Evolutionary conservation across 2,797 vertebrate species (phyloP), one percentile per base, ranked within the genome.

Genomic region (Sebastes cheni): DNA sequence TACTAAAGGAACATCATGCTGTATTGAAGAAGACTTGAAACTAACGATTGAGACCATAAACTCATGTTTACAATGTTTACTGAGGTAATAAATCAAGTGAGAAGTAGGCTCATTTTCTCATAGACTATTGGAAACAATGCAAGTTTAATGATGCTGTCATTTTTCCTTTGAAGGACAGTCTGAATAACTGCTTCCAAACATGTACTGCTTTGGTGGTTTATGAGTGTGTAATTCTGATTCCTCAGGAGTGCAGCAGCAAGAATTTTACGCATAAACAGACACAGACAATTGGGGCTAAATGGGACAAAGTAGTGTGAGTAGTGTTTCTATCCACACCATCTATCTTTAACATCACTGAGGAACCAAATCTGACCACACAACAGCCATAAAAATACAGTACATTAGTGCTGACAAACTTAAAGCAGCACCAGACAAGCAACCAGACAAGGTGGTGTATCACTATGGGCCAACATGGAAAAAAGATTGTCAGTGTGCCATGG

Each of bases 391-490:
- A 61, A 69, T 25, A 32, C 0, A 1, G 16, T 30, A 2, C 6
- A 27, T 77, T 46, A 25, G 6, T 59, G 13, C 20, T n/a, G 62
- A 72, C 29, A 75, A 39, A 39, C 20, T 39, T 50, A 62, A 25
- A 27, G 50, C 67, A 61, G 64, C 20, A 30, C 46, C 23, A 10
- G 25, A 60, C 77, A 60, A 62, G 50, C 4, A 81, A 61, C 46
- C 42, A 68, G 27, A 76, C 32, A 13, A 27, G 20, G 55, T 20
- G 39, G 14, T 22, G 14, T 71, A 70, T 78, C 73, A 46, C 10
- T 78, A 59, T 82, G 46, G 32, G 59, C 55, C 25, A 84, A 82
- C 81, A 83, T 72, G 77, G 78, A 82, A 87, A 85, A 83, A 71
- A 72, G 61, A 83, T 70, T 67, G 65, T 64, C 60, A 75, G 71